Conservation (phyloP, 2,113 vertebrate species). For the Sisor rabdophorus region DNA sequence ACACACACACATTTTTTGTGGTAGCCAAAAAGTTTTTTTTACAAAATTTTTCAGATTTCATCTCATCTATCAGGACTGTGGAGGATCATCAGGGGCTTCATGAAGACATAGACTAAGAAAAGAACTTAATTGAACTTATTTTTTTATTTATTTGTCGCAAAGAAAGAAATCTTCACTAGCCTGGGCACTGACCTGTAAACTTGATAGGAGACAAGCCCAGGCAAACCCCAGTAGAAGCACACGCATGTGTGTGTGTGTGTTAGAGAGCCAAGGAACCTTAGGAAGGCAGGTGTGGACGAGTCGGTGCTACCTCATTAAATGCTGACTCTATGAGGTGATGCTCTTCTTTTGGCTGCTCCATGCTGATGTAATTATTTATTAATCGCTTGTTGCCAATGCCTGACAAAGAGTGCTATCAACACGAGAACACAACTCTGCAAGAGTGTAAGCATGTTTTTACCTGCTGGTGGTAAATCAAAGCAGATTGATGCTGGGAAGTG, state of each 20-base stretch:
- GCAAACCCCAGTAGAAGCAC: neutral
- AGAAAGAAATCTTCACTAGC: too few species aligned
- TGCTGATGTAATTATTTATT: slow-evolving; percentile 50
- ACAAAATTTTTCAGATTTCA: neutral
- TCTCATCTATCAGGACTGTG: too few species aligned
- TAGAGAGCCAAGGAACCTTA: slow-evolving; percentile 6
- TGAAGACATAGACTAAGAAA: too few species aligned
- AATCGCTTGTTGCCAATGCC: slow-evolving; percentile 45
- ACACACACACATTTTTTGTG: neutral
- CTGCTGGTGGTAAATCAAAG: slow-evolving; percentile 39
- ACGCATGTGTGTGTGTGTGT: neutral
- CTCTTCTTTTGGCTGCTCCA: slow-evolving; percentile 21
- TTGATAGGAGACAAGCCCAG: neutral
- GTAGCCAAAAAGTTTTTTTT: too few species aligned
- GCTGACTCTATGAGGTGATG: slow-evolving; percentile 37
- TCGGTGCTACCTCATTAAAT: slow-evolving; percentile 27
- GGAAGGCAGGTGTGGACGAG: slow-evolving; percentile 37
- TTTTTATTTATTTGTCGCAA: too few species aligned
- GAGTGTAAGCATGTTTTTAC: slow-evolving; percentile 30
- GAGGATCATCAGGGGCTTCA: too few species aligned
- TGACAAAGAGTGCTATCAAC: slow-evolving; percentile 43
- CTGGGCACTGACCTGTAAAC: neutral
- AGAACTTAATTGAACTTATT: too few species aligned
- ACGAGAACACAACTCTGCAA: slow-evolving; percentile 18
- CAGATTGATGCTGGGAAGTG: slow-evolving; percentile 13